These are phyloP conservation scores for Clunio marinus DNA, from an alignment of 2,888 invertebrate genomes.

Conservation along the genomic window DNA sequence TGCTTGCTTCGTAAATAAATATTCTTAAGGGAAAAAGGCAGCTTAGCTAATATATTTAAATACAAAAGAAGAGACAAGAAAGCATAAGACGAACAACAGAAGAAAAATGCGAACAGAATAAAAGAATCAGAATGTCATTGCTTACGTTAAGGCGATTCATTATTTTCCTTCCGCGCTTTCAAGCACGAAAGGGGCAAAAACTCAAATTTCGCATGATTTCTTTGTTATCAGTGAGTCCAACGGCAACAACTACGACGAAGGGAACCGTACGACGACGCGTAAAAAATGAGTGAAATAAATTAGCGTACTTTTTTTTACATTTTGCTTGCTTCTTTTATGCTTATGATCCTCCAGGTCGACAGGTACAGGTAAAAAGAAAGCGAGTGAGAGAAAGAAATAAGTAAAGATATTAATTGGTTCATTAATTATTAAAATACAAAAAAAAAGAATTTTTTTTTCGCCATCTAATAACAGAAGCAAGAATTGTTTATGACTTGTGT, in stretches of 20 bases:
- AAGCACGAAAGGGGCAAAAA: slow-evolving; percentile 4
- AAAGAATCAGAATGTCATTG: neutral
- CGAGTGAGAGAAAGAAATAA: neutral
- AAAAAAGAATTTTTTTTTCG: slow-evolving; percentile 8
- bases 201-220: neutral
- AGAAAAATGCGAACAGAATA: too few species aligned
- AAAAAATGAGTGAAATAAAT: slow-evolving; percentile 12
- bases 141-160: neutral
- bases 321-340: too few species aligned
- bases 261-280: neutral
- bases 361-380: neutral
- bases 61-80: too few species aligned
- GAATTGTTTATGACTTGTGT: slow-evolving; percentile 15
- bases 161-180: neutral
- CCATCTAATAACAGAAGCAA: neutral
- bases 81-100: too few species aligned
- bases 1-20: neutral
- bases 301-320: slow-evolving; percentile 26
- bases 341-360: too few species aligned
- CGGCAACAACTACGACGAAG: neutral
- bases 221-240: neutral
- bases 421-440: slow-evolving; percentile 15
- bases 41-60: too few species aligned
- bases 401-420: slow-evolving; percentile 22
- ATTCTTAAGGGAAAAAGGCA: too few species aligned